Evolutionary conservation across 2,888 invertebrate species (phyloP), one percentile per base, ranked within the genome.

Genomic region (Ophion obscuratus): DNA sequence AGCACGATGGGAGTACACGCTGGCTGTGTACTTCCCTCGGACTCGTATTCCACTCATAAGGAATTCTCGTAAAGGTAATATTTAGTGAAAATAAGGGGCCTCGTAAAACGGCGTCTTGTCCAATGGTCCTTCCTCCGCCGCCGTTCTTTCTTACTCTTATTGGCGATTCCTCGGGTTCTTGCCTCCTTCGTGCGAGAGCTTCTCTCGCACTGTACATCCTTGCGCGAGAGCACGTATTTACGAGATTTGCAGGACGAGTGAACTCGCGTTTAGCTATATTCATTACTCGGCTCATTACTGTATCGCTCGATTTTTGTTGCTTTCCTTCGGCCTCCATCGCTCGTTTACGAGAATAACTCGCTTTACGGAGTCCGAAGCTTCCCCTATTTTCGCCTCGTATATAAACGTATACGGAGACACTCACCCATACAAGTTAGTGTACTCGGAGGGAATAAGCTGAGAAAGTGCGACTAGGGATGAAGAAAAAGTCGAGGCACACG

Each of bases 281-380:
- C 90, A 91, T 91, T 91, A 90, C 88, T 84, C 85, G 87, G 81
- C 89, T 91, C 90, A 89, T 91, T 91, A 90, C 88, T 87, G 53
- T 53, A 87, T 84, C 87, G 83, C 68, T 61, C 20, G 57, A 17
- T 44, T 31, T 76, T 47, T 24, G 1, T 24, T 24, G 24, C 24
- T 24, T 24, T 24, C 24, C 24, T 2, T 47, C 9, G 9, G 10
- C 14, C 47, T 10, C 14, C 14, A 11, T 14, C 40, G 66, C 44
- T 44, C 44, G 44, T 61, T 24, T 20, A 75, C 44, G 73, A 73
- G 73, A 20, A 68, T 75, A 40, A 24, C 57, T 59, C 20, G 36
- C 31, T 73, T 53, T 20, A 40, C 36, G 57, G 73, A 73, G 36
- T 53, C 31, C 73, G 36, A 59, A 31, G 53, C 31, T 59, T 57